These are phyloP conservation scores for Rhabdomys pumilio DNA, from an alignment of 2,797 vertebrate species.

Conservation along the genomic window DNA sequence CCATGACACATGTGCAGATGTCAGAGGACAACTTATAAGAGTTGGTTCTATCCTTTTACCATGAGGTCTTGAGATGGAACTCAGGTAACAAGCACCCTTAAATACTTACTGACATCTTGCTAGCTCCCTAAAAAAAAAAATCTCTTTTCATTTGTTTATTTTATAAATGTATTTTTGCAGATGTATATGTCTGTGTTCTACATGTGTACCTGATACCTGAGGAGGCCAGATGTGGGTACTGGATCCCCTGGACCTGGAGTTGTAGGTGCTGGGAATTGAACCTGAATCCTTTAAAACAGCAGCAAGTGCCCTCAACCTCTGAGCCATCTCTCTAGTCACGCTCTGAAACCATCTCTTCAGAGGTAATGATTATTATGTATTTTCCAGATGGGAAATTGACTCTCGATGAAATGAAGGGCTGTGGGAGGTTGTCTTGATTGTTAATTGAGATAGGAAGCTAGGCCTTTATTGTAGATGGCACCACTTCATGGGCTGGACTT, in stretches of 20 bases:
- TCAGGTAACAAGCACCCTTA: background rate
- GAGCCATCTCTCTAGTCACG: background rate
- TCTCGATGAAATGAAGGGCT: conserved; percentile 10
- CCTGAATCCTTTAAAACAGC: background rate
- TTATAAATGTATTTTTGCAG: background rate
- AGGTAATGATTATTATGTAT: background rate
- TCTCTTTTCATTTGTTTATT: background rate
- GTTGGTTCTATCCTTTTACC: background rate
- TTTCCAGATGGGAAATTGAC: conserved; percentile 44
- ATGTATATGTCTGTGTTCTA: background rate
- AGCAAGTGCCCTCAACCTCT: background rate
- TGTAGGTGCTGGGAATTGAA: background rate
- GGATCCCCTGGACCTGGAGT: background rate
- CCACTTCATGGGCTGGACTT: background rate
- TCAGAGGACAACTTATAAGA: background rate
- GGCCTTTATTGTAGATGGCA: background rate
- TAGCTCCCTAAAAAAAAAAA: background rate
- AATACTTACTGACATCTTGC: background rate
- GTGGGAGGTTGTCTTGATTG: background rate
- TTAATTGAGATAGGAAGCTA: background rate
- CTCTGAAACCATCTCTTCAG: background rate
- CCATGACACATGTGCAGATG: background rate
- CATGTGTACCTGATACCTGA: background rate
- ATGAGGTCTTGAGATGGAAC: background rate
- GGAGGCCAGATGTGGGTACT: background rate